Percentiles rank a stretch among this genome's conserved stretches.
phyloP scores from a whole-genome alignment of 2,113 vertebrate species.

The Trogon surrucura region DNA sequence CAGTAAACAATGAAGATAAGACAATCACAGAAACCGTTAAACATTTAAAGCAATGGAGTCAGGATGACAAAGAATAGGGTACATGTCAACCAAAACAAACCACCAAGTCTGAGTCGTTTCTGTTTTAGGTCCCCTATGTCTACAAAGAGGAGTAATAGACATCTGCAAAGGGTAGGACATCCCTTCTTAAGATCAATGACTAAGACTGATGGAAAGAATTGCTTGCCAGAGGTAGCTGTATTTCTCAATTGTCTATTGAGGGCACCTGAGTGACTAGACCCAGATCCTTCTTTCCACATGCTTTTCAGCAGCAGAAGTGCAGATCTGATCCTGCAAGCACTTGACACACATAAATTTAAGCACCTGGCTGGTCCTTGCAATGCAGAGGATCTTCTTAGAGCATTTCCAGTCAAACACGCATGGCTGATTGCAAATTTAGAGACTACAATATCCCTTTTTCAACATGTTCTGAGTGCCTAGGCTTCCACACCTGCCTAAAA shows the following conservation, averaged over 20 bases:
- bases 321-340: neutral
- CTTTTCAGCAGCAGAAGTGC: neutral
- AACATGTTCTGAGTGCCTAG: neutral
- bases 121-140: neutral
- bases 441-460: neutral
- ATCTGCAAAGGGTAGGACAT: neutral
- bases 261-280: neutral
- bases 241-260: neutral
- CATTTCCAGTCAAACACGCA: neutral
- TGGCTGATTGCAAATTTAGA: neutral
- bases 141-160: neutral
- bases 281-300: neutral
- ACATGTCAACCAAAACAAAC: neutral
- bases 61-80: neutral
- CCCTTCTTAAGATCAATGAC: neutral
- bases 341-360: neutral
- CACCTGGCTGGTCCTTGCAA: neutral
- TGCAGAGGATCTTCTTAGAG: neutral
- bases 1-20: constrained; percentile 7
- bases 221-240: neutral
- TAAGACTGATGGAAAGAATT: neutral
- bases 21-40: neutral
- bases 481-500: neutral
- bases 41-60: neutral
- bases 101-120: neutral